A percentile compares a stretch with the other conserved stretches of the same genome.
phyloP scores from a whole-genome alignment of 2,888 invertebrate genomes.

The Myopa tessellatipennis region DNA sequence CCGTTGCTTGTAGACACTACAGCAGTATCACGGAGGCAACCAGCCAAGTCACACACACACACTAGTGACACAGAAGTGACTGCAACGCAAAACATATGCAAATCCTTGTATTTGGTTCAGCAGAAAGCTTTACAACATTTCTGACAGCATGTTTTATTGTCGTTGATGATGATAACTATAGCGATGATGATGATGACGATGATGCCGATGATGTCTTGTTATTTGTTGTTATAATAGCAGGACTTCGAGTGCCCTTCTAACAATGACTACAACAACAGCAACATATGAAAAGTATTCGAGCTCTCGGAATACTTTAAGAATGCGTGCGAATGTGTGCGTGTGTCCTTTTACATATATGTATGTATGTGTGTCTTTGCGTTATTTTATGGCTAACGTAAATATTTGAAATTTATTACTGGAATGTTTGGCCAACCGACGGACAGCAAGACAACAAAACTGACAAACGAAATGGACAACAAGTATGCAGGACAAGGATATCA shows the following conservation, averaged over 20 bases:
- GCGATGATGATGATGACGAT: not conserved
- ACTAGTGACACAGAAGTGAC: not conserved
- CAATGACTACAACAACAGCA: conserved; percentile 3
- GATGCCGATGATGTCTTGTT: not conserved
- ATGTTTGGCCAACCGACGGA: not conserved
- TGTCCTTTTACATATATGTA: not conserved
- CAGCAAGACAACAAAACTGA: not conserved
- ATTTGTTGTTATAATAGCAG: not conserved
- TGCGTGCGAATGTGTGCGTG: not conserved
- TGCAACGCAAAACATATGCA: not conserved
- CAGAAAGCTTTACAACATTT: conserved; percentile 2
- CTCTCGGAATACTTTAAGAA: not conserved
- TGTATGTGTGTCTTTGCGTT: conserved; percentile 1
- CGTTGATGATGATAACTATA: not conserved
- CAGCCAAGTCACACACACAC: not conserved
- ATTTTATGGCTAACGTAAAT: conserved; percentile 12
- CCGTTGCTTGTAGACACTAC: too few relatives aligned
- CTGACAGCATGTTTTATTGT: conserved; percentile 7
- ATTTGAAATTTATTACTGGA: conserved; percentile 6
- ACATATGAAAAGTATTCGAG: not conserved
- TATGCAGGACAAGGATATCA: conserved; percentile 2
- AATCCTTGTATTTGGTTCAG: not conserved
- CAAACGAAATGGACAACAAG: not conserved
- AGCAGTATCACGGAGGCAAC: too few relatives aligned
- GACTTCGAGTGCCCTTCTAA: not conserved